Percentiles rank a stretch among this genome's conserved stretches.
phyloP scores from a whole-genome alignment of 2,797 vertebrate genomes.

The Aplochiton taeniatus region DNA sequence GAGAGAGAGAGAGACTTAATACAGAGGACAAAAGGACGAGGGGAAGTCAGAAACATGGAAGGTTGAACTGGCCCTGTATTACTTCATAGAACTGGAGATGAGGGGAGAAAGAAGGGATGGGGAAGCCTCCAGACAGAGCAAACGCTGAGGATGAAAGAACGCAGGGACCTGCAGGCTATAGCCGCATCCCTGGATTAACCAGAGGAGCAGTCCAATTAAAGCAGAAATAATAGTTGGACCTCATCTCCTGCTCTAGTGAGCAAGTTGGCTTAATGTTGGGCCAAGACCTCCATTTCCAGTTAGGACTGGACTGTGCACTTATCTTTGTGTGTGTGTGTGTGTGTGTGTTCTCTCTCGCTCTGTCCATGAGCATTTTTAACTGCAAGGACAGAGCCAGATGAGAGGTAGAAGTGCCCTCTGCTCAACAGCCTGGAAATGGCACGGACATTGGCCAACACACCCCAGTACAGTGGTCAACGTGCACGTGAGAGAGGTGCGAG shows the following conservation, averaged over 20 bases:
- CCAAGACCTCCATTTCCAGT: too few relatives aligned
- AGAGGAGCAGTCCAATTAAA: not conserved
- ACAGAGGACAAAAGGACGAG: conserved; percentile 1
- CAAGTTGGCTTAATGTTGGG: not conserved
- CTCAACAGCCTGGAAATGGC: too few relatives aligned
- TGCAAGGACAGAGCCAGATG: too few relatives aligned
- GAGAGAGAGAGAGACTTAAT: conserved; percentile 26
- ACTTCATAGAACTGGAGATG: conserved; percentile 22
- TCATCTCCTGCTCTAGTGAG: too few relatives aligned
- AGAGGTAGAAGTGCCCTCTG: too few relatives aligned
- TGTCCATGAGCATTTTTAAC: too few relatives aligned
- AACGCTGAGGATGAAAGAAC: conserved; percentile 23
- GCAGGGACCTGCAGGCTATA: conserved; percentile 17
- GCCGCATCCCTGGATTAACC: not conserved
- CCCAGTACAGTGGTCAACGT: too few relatives aligned
- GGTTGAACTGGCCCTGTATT: too few relatives aligned
- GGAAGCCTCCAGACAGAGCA: conserved; percentile 17
- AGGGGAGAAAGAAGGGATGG: conserved; percentile 3
- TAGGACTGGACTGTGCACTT: not conserved
- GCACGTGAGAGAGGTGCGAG: too few relatives aligned
- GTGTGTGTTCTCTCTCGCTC: not conserved
- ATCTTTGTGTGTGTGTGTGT: not conserved
- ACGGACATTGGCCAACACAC: too few relatives aligned
- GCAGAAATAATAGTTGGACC: not conserved
- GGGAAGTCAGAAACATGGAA: too few relatives aligned